Percentiles rank a stretch among this genome's conserved stretches.
Evolutionary conservation across 2,888 invertebrate species (phyloP).

Genomic region (Drosophila emarginata): DNA sequence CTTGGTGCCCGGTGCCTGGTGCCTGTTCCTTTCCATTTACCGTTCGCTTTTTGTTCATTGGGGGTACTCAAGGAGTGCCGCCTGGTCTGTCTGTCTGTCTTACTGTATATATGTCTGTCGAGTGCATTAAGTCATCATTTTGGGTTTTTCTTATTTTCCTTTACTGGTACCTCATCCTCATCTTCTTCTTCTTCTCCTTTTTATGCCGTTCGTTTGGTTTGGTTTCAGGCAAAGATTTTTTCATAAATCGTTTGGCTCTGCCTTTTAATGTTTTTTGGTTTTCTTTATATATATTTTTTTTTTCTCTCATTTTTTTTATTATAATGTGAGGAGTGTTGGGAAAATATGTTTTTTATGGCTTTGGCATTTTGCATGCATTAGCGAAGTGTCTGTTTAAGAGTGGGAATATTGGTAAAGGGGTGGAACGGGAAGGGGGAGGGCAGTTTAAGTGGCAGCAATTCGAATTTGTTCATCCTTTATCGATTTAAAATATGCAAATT

Average conservation of each 20-base stretch:
- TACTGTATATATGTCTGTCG: conserved; percentile 12
- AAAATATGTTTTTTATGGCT: conserved; percentile 74
- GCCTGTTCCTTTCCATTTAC: conserved; percentile 42
- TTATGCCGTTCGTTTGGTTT: conserved; percentile 4
- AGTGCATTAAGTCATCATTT: conserved; percentile 74
- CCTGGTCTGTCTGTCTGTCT: conserved; percentile 4
- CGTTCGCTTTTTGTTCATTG: conserved; percentile 32
- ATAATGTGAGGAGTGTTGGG: conserved; percentile 41
- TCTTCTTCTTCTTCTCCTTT: background rate
- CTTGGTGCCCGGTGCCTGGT: background rate
- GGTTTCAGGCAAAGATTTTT: conserved; percentile 51
- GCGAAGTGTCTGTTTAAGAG: conserved; percentile 34
- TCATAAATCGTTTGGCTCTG: conserved; percentile 65
- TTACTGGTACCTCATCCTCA: background rate
- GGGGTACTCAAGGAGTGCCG: conserved; percentile 42
- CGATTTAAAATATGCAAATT: background rate
- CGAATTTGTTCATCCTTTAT: conserved; percentile 6
- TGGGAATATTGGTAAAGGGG: background rate
- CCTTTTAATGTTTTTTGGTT: conserved; percentile 49
- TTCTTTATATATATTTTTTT: background rate
- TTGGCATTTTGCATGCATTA: conserved; percentile 76
- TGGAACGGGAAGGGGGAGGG: background rate
- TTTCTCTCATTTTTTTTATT: conserved; percentile 43
- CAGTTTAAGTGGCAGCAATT: conserved; percentile 1
- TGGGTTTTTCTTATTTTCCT: conserved; percentile 43